Conservation (phyloP, 2,888 invertebrate genomes). For the Tetramorium bicarinatum region DNA sequence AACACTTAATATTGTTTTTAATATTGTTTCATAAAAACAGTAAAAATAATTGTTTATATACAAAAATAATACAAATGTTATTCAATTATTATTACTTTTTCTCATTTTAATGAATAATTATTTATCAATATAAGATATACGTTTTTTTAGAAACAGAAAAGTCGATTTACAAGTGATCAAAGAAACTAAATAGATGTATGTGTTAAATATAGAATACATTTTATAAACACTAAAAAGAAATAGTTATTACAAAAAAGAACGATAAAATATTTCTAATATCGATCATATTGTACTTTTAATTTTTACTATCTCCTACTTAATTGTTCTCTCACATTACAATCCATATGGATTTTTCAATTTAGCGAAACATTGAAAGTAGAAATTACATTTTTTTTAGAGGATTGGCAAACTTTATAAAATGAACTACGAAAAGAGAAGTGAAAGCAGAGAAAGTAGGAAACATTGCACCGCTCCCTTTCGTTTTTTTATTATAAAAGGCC, state of each 20-base stretch:
- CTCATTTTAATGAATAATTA: constrained; percentile 7
- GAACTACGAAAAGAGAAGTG: constrained; percentile 9
- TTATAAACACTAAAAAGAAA: neutral
- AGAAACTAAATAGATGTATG: neutral
- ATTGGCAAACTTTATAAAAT: neutral
- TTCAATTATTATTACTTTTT: neutral
- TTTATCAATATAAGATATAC: neutral
- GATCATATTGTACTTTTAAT: neutral
- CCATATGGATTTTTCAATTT: neutral
- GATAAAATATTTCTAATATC: neutral
- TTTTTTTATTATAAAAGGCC: constrained; percentile 22
- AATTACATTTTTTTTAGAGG: neutral
- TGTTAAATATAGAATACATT: neutral
- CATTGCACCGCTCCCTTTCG: constrained; percentile 1
- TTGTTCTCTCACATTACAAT: neutral
- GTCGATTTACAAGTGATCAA: neutral
- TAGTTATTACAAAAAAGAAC: neutral
- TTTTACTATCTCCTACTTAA: neutral
- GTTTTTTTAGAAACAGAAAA: neutral
- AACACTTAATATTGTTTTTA: neutral
- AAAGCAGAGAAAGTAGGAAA: constrained; percentile 30
- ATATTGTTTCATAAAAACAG: neutral
- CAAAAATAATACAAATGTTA: neutral
- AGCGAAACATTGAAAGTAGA: neutral
- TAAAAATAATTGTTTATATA: neutral